Percentiles rank a stretch among this genome's conserved stretches.
phyloP scores from a whole-genome alignment of 1,140 invertebrate species.

The Bombus waltoni region DNA sequence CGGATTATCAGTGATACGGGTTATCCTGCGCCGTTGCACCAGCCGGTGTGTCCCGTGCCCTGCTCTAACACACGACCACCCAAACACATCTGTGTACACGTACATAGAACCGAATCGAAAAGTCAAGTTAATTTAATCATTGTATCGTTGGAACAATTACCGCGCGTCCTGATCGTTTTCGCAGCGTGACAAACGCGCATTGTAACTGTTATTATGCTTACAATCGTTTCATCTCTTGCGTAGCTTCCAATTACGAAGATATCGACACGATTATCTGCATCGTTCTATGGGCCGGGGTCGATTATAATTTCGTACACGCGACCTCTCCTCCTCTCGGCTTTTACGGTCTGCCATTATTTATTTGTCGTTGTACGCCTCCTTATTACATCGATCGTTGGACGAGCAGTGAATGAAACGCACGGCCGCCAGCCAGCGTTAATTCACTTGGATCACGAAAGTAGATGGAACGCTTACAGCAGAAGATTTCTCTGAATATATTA shows the following conservation, averaged over 20 bases:
- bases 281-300: not conserved
- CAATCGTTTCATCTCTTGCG: constrained; percentile 12
- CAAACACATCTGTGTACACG: too few relatives aligned
- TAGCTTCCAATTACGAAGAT: constrained; percentile 14
- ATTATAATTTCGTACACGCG: constrained; percentile 17
- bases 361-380: not conserved
- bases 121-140: constrained; percentile 58
- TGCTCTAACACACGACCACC: not conserved
- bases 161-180: not conserved
- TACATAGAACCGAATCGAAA: constrained; percentile 20
- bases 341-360: constrained; percentile 8
- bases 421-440: too few relatives aligned
- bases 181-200: constrained; percentile 24
- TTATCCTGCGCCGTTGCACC: constrained; percentile 47
- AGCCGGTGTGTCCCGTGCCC: not conserved
- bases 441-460: not conserved
- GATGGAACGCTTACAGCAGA: not conserved
- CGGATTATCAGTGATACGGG: constrained; percentile 64
- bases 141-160: constrained; percentile 48
- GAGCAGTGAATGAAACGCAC: not conserved
- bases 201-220: not conserved
- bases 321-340: not conserved
- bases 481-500: not conserved
- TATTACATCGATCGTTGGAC: constrained; percentile 7
- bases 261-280: constrained; percentile 26